Evolutionary conservation across 2,113 vertebrate species (phyloP), one percentile per base, ranked within the genome.

Genomic region (Atherinomorus stipes): DNA sequence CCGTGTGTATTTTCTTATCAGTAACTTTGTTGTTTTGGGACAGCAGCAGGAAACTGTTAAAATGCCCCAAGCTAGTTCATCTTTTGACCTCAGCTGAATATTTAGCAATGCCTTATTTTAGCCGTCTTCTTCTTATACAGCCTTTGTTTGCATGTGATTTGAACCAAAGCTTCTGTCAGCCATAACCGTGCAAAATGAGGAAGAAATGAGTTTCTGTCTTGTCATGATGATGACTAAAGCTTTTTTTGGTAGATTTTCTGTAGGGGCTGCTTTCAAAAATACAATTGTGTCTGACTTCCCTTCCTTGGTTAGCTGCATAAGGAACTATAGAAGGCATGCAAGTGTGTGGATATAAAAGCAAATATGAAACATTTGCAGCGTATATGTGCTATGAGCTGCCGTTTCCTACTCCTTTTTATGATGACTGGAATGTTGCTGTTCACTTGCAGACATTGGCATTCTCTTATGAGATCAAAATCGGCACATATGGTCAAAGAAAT

Each of bases 161-260:
- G 10, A 67, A 64, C 18, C 4, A 4, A 31, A 5, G 3, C 37
- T 5, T 26, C 58, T 1, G 4, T 37, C 1, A 2, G 21, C 25
- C 11, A 26, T 22, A 0, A 28, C 26, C 0, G 23, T 21, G 42
- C 45, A 19, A 11, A 57, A 45, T 54, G 15, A 52, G 59, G 63
- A 73, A 63, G 68, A 31, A 21, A 28, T 8, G 23, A 64, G 21
- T 66, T 37, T 49, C 25, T 45, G 21, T 52, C 5, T 34, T 7
- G 21, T 34, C 16, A 11, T 11, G 6, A 50, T 25, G 10, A 42
- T 58, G 51, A 68, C 22, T 10, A 51, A n/a, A 26, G 22, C 13
- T 23, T n/a, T 68, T 45, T 28, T 12, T 47, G 11, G 26, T 5
- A 19, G 18, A 19, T 45, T 8, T 28, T 61, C 8, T 8, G 18